Conservation (phyloP, 1,140 invertebrate genomes). For the Potamilus streckersoni region DNA sequence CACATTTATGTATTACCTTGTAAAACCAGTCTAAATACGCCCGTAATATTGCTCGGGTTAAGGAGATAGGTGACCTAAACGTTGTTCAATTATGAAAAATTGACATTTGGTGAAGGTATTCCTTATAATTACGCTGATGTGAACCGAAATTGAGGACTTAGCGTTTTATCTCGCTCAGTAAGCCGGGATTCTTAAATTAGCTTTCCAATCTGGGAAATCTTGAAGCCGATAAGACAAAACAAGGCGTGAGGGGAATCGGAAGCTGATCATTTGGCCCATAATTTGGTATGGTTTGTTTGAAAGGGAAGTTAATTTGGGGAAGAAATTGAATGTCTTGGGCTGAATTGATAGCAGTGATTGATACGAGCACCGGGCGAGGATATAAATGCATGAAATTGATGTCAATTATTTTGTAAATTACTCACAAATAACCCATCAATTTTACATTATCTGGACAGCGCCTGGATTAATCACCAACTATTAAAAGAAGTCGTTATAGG, state of each 20-base stretch:
- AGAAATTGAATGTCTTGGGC: constrained; percentile 31
- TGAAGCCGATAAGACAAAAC: constrained; percentile 21
- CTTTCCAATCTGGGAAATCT: constrained; percentile 20
- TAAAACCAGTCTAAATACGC: no score
- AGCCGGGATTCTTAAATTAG: constrained; percentile 1
- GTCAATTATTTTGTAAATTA: constrained; percentile 38
- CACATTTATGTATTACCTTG: no score
- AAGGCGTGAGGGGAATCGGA: constrained; percentile 25
- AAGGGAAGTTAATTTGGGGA: constrained; percentile 33
- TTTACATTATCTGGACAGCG: constrained; percentile 32
- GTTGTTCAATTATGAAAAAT: constrained; percentile 26
- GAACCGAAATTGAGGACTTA: constrained; percentile 18
- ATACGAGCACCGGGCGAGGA: constrained; percentile 33
- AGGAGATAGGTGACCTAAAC: constrained; percentile 11
- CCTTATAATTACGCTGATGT: constrained; percentile 25
- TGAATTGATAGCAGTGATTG: constrained; percentile 24
- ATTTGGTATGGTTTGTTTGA: constrained; percentile 31
- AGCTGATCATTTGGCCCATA: constrained; percentile 30
- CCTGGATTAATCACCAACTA: constrained; percentile 29
- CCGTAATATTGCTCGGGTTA: constrained; percentile 1
- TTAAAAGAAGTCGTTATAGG: constrained; percentile 4
- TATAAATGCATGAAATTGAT: constrained; percentile 34
- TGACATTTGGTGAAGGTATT: constrained; percentile 20
- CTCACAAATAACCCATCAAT: constrained; percentile 37
- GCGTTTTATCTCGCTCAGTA: constrained; percentile 8